A percentile compares a stretch with the other conserved stretches of the same genome.
Conservation (phyloP, 2,797 vertebrate species). For the Alca torda region DNA sequence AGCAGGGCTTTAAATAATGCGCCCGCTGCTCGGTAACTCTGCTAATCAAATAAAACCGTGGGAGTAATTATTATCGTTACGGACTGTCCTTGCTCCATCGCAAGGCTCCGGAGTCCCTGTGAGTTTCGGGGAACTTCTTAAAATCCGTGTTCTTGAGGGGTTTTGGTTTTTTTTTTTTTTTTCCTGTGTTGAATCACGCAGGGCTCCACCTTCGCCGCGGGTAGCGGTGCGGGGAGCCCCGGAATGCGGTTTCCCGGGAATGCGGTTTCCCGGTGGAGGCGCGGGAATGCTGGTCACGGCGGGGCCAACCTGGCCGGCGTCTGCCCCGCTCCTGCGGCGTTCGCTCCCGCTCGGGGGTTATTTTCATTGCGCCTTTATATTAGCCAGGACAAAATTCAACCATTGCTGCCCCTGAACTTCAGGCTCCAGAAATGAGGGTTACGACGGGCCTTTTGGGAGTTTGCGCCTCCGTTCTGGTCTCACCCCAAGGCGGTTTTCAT, state of each 20-base stretch:
- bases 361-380: accelerated
- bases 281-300: neutral
- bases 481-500: neutral
- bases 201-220: neutral
- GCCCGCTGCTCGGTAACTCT: neutral
- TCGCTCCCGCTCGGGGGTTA: neutral
- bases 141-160: neutral
- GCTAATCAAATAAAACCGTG: neutral
- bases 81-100: neutral
- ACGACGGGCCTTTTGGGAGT: neutral
- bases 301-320: neutral
- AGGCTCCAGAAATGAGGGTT: neutral
- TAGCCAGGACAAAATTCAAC: accelerated
- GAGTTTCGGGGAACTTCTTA: neutral
- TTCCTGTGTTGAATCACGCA: accelerated
- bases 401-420: neutral
- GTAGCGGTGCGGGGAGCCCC: neutral
- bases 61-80: neutral
- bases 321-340: neutral
- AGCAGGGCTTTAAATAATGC: constrained; percentile 27
- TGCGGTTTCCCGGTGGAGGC: neutral
- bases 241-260: neutral
- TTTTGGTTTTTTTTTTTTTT: neutral
- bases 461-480: neutral
- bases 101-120: accelerated